Evolutionary conservation across 2,888 invertebrate species (phyloP), one percentile per base, ranked within the genome.

Genomic region (Marasmarcha lunaedactyla): DNA sequence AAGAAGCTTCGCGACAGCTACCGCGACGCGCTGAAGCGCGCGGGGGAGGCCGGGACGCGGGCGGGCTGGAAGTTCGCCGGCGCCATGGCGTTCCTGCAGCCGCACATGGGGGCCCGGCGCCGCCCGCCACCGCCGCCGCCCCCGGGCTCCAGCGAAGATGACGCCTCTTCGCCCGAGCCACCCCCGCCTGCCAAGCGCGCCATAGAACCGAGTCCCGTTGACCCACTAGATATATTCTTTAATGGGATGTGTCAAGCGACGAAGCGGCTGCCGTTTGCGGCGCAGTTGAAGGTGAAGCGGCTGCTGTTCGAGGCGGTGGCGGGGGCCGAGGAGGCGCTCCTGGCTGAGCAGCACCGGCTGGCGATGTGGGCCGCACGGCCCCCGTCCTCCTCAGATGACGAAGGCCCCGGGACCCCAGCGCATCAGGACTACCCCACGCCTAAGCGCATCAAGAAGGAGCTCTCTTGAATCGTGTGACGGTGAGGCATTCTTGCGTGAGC

Each of bases 1-100:
- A 81, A 81, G 54, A 79, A 79, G 46, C 53, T 81, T 10, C 71
- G 81, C 14, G 81, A 81, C 59, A 77, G 79, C 52, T 81, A 81
- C 60, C 72, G 81, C 39, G 81, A 81, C 54, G 81, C 81, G 26
- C 60, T 81, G 15, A 79, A 78, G 54, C 62, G 81, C 2, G 71
- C 62, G 7, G 44, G 47, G 46, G 49, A 49, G 44, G 42, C 37
- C 13, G 35, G 40, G 36, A 48, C 45, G 40, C 41, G 54, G 15
- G 49, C 52, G 45, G 71, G 69, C 58, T 81, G 81, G 81, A 77
- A 77, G 60, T 79, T 81, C 60, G 68, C 68, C 69, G 64, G 58
- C 35, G 59, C 55, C 27, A 81, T 81, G 81, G 72, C 71, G 55
- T 81, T 81, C 62, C 64, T 81, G 50, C 79, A 77, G 61, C 81